A percentile compares a stretch with the other conserved stretches of the same genome.
These are phyloP conservation scores for Bryconaethiops microstoma DNA, from an alignment of 2,797 vertebrate species.

Conservation along the genomic window DNA sequence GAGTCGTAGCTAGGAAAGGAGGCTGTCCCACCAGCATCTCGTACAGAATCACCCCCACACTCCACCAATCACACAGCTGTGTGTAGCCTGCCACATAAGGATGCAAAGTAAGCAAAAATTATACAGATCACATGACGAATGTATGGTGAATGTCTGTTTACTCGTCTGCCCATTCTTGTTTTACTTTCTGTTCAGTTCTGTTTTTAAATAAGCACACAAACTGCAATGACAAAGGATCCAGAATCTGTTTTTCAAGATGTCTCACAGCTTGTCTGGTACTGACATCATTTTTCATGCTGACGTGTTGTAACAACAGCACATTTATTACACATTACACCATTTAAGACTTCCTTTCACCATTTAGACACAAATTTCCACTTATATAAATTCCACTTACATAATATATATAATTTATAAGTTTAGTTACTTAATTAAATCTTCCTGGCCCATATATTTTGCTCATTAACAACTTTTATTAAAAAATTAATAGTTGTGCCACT, in stretches of 20 bases:
- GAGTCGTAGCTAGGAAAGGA: slow-evolving; percentile 93
- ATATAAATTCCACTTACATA: too few species aligned
- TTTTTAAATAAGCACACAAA: not conserved
- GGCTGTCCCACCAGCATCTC: slow-evolving; percentile 98
- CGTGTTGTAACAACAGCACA: too few species aligned
- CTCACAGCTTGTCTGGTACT: not conserved
- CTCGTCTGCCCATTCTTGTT: too few species aligned
- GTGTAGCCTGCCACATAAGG: slow-evolving; percentile 84
- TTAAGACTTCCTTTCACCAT: too few species aligned
- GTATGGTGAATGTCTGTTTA: not conserved
- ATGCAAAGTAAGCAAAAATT: not conserved
- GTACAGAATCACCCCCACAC: slow-evolving; percentile 96
- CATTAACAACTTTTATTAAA: too few species aligned
- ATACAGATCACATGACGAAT: not conserved
- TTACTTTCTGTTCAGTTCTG: not conserved
- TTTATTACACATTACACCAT: too few species aligned
- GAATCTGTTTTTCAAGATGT: not conserved
- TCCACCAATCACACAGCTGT: slow-evolving; percentile 99
- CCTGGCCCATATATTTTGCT: too few species aligned
- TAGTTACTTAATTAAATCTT: not conserved
- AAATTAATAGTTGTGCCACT: too few species aligned
- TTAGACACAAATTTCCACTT: too few species aligned
- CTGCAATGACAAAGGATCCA: not conserved
- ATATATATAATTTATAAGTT: too few species aligned
- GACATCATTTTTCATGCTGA: not conserved